These are phyloP conservation scores for Bubo blakistoni DNA, from an alignment of 2,113 vertebrate genomes.

Conservation along the genomic window DNA sequence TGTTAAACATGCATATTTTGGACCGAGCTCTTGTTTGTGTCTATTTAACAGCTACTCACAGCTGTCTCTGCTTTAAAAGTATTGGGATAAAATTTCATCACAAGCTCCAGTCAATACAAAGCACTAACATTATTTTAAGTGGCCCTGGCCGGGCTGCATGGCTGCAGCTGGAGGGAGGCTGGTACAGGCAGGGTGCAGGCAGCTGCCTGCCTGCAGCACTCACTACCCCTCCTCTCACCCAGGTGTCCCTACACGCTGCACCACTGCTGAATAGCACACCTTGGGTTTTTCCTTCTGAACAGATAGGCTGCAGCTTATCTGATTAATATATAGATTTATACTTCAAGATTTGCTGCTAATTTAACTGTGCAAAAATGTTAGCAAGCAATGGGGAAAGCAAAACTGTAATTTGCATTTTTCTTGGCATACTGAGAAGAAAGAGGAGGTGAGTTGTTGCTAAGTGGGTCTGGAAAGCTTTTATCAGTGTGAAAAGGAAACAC, in stretches of 20 bases:
- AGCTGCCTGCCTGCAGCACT: background rate
- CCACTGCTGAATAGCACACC: background rate
- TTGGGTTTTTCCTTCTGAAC: background rate
- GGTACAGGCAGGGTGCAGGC: background rate
- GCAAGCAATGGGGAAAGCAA: background rate
- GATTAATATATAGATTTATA: background rate
- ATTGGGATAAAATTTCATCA: constrained; percentile 83
- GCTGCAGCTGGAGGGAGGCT: background rate
- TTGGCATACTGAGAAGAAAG: background rate
- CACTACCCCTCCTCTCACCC: background rate
- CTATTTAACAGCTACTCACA: constrained; percentile 87
- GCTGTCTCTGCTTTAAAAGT: constrained; percentile 86
- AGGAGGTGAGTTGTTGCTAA: background rate
- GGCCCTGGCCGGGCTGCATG: background rate
- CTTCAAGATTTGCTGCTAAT: background rate
- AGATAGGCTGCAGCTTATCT: background rate
- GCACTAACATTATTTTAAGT: background rate
- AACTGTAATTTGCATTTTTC: background rate
- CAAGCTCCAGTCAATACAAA: constrained; percentile 2
- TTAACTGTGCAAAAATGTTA: background rate
- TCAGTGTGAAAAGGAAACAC: background rate
- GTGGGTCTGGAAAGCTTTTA: background rate
- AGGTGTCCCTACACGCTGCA: background rate
- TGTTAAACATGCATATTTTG: constrained; percentile 79
- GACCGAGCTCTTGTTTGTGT: constrained; percentile 81